Evolutionary conservation across 1,140 invertebrate genomes (phyloP), one percentile per base, ranked within the genome.

Genomic region (Lordiphosa mommai): DNA sequence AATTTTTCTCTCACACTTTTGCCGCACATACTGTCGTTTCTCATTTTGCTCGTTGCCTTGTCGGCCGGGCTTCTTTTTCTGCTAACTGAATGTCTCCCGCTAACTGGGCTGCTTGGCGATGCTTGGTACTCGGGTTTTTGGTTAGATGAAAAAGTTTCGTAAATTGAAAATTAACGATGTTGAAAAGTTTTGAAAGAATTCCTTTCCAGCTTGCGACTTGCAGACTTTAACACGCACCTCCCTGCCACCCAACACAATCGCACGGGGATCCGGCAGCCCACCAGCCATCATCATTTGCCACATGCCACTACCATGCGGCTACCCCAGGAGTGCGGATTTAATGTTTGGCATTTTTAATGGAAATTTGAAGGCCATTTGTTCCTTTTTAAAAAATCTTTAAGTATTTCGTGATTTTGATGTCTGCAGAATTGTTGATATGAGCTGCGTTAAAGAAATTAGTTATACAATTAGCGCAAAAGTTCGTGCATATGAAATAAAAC

Each of bases 131-230:
- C 61, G 61, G 55, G 65, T 50, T 73, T 72, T 56, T 58, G 64
- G 70, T 70, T 66, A 69, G 67, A 72, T 72, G 73, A 63, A 72
- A 74, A 77, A 77, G 52, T 77, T 77, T 77, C 64, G 68, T 71
- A 77, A 77, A 77, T 77, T 77, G 73, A 77, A 77, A 77, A 77
- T 77, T 77, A 77, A 77, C 73, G 73, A 77, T 77, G 73, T 72
- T 77, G 73, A 77, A 74, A 77, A 77, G 61, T 77, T 77, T 71
- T 48, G 49, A 68, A 73, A 73, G 71, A 73, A 73, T 73, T 73
- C 47, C 53, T 52, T 64, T 58, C 49, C 64, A 51, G 60, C 52
- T 33, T 68, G 70, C 58, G 50, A 72, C 55, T 71, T 71, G 69
- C 51, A 61, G 68, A 71, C 66, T 71, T 71, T 58, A 67, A 61